Evolutionary conservation across 2,797 vertebrate genomes (phyloP).

Genomic region (Crocidura indochinensis): DNA sequence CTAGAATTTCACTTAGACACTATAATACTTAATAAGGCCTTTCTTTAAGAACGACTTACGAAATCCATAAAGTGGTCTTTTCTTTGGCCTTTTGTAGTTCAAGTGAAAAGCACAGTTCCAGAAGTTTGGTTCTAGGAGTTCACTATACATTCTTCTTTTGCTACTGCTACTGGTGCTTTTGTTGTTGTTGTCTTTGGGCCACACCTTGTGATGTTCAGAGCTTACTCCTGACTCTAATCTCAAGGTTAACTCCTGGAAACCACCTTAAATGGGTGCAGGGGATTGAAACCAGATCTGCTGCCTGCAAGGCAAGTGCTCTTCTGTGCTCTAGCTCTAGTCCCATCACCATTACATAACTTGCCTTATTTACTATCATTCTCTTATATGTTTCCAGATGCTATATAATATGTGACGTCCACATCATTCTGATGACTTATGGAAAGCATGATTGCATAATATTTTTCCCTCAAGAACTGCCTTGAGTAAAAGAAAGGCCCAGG

Average conservation of each 20-base stretch:
- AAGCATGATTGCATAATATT: background rate
- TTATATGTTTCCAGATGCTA: constrained; percentile 1
- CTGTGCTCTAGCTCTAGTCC: too few relatives aligned
- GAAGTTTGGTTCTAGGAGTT: background rate
- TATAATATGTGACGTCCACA: background rate
- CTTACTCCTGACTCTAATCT: too few relatives aligned
- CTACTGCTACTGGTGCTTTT: too few relatives aligned
- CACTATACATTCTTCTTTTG: background rate
- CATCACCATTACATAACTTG: constrained; percentile 2
- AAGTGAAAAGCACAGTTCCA: background rate
- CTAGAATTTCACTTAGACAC: background rate
- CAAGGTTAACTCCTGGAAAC: too few relatives aligned
- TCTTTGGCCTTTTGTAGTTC: background rate
- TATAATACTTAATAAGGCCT: background rate
- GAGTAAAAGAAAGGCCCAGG: too few relatives aligned
- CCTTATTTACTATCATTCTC: constrained; percentile 2
- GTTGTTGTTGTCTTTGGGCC: too few relatives aligned
- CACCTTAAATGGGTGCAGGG: too few relatives aligned
- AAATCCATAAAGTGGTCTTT: background rate
- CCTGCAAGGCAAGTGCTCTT: too few relatives aligned
- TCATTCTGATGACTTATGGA: background rate
- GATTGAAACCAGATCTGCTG: too few relatives aligned
- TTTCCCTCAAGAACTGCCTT: background rate
- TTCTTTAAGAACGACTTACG: background rate
- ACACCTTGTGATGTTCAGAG: too few relatives aligned